phyloP scores from a whole-genome alignment of 2,797 vertebrate genomes.

The Callimico goeldii region DNA sequence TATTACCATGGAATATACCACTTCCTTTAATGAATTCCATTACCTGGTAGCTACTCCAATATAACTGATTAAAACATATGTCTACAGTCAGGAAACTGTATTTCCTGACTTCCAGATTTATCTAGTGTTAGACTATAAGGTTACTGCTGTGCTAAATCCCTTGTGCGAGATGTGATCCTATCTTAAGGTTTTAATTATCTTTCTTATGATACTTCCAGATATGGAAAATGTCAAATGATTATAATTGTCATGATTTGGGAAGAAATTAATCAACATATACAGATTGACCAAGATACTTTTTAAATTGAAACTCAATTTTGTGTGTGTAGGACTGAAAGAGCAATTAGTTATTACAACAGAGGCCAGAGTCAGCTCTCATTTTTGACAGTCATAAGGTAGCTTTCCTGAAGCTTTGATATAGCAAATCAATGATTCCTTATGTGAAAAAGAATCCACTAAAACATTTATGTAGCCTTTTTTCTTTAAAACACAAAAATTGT shows the following conservation, averaged over 20 bases:
- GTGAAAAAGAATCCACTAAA: not conserved
- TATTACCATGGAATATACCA: not conserved
- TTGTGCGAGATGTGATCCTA: not conserved
- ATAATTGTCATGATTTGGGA: not conserved
- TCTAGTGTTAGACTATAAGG: not conserved
- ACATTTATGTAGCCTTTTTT: not conserved
- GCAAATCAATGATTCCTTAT: not conserved
- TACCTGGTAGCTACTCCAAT: not conserved
- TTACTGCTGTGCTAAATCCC: not conserved
- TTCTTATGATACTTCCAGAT: not conserved
- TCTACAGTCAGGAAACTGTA: not conserved
- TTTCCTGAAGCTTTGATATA: not conserved
- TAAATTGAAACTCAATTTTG: not conserved
- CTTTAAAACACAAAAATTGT: not conserved
- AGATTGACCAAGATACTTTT: not conserved
- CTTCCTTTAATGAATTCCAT: not conserved
- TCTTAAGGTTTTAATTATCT: slow-evolving; percentile 25
- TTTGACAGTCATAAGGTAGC: not conserved
- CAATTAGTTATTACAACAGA: not conserved
- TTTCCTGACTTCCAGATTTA: slow-evolving; percentile 38
- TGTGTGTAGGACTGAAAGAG: not conserved
- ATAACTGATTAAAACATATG: not conserved
- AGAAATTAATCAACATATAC: not conserved
- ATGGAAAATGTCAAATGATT: not conserved
- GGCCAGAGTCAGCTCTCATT: not conserved